Percentiles rank a stretch among this genome's conserved stretches.
Conservation (phyloP, 1,140 invertebrate species). For the Eumaeus atala region DNA sequence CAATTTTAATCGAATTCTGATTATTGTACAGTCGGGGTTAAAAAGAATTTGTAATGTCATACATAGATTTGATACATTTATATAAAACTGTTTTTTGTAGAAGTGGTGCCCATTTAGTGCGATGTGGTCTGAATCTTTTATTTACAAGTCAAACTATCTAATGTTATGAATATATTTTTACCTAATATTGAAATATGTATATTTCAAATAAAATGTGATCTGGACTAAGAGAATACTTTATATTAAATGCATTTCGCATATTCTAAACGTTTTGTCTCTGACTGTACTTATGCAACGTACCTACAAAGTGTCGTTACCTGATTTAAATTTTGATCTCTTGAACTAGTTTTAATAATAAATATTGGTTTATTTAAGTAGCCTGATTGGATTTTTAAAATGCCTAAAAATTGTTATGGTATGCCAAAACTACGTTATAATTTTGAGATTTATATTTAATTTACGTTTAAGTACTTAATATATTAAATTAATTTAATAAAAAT, state of each 20-base stretch:
- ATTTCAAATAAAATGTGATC: no score
- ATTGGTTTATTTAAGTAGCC: conserved; percentile 46
- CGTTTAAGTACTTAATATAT: conserved; percentile 59
- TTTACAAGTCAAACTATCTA: neutral
- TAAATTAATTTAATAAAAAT: conserved; percentile 35
- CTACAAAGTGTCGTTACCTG: conserved; percentile 52
- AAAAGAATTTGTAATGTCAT: neutral
- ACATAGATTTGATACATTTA: conserved; percentile 2
- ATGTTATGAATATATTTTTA: conserved; percentile 1
- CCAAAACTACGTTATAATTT: conserved; percentile 62
- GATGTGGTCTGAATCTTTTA: neutral
- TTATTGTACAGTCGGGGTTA: conserved; percentile 13
- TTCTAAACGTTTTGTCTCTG: conserved; percentile 1
- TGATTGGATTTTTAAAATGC: conserved; percentile 21
- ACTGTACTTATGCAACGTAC: conserved; percentile 20
- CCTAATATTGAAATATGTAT: neutral
- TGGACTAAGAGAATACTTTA: no score
- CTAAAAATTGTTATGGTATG: conserved; percentile 34
- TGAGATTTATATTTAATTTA: conserved; percentile 61
- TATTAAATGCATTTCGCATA: no score
- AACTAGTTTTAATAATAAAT: conserved; percentile 52
- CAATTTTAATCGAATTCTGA: conserved; percentile 29
- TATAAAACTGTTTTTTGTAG: neutral
- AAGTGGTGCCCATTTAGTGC: neutral
- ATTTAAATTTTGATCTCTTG: conserved; percentile 66